Evolutionary conservation across 1,140 invertebrate species (phyloP), one percentile per base, ranked within the genome.

Genomic region (Euborellia annulipes): DNA sequence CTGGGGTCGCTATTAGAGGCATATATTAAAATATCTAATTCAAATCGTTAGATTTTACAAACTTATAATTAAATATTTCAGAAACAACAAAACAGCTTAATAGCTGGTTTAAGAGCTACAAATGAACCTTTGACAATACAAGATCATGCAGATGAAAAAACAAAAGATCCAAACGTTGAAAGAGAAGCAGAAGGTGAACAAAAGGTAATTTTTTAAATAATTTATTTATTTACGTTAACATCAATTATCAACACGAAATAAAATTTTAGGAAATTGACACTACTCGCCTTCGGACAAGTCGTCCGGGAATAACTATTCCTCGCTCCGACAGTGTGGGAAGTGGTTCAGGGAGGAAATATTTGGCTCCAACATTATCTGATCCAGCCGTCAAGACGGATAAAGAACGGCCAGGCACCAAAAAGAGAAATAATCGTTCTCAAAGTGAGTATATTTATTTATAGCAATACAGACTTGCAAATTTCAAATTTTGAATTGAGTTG

Each of bases 81-180:
- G 85, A 92, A 93, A 64, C 87, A 94, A 62, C 87, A 93, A 67
- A 89, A 85, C 32, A 94, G 85, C 61, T 62, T 96, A 13, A 83
- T 95, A 23, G 86, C 83, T 9, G 86, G 89, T 20, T 65, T 97
- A 50, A 69, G 91, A 46, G 88, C 87, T 8, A 94, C 88, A 2
- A 93, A 92, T 87, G 92, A 54, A 52, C 71, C 62, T 52, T 55
- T 67, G 13, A 59, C 73, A 8, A 55, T 64, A 7, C 68, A 70
- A 43, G 73, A 81, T 48, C 65, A 73, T 32, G 60, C 60, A 14
- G 78, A 79, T 45, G 78, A 84, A 48, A 72, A 67, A 38, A 8
- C 23, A 4, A 73, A 73, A 56, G 72, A 74, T 49, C 55, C 52
- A 14, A 60, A 54, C n/a, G 52, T 58, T 0, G 68, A 69, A 48